Evolutionary conservation across 2,888 invertebrate genomes (phyloP).

Genomic region (Dynastes maya): DNA sequence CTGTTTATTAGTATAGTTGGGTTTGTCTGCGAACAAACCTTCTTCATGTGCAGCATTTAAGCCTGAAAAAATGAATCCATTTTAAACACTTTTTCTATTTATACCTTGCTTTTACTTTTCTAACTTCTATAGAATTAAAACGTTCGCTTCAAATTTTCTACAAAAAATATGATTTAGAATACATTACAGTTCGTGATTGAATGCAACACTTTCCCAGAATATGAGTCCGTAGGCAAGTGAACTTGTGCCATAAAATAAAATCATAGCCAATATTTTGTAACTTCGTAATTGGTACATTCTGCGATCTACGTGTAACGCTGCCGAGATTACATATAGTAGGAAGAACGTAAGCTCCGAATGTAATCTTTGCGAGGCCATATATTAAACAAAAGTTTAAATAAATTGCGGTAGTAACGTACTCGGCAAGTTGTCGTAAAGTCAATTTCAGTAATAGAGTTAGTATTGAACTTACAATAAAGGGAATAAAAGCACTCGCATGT

Average conservation of each 20-base stretch:
- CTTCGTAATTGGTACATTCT: not conserved
- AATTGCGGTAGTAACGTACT: conserved; percentile 39
- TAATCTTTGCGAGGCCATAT: conserved; percentile 36
- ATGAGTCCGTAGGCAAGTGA: not conserved
- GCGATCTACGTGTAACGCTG: not conserved
- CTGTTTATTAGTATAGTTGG: no score
- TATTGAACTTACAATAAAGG: not conserved
- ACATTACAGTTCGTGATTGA: no score
- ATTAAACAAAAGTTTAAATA: conserved; percentile 42
- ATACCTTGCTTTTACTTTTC: no score
- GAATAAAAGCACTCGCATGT: conserved; percentile 11
- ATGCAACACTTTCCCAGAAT: not conserved
- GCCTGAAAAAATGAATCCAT: no score
- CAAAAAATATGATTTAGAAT: no score
- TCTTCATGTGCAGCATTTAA: no score
- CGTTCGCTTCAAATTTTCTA: no score
- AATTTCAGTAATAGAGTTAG: conserved; percentile 37
- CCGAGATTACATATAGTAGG: conserved; percentile 16
- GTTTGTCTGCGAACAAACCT: no score
- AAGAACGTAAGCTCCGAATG: conserved; percentile 3
- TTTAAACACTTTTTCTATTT: no score
- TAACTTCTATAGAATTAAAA: no score
- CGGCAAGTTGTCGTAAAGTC: conserved; percentile 35
- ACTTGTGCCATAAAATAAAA: not conserved
- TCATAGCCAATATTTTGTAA: conserved; percentile 4